A percentile compares a stretch with the other conserved stretches of the same genome.
phyloP scores from a whole-genome alignment of 2,797 vertebrate genomes.

The Gymnoscopelus braueri region DNA sequence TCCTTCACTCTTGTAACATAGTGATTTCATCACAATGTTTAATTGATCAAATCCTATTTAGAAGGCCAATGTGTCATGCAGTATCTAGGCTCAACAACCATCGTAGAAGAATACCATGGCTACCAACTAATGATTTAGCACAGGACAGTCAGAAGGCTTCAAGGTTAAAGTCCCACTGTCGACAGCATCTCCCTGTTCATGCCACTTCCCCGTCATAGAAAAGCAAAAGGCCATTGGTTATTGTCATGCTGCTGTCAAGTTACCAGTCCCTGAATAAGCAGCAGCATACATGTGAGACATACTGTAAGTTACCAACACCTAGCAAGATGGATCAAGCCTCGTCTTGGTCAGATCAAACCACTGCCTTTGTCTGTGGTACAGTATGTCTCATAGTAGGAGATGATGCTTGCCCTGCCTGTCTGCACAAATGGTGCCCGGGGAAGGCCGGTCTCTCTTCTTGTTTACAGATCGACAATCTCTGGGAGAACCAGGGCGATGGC shows the following conservation, averaged over 20 bases:
- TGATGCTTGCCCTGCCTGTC: slow-evolving; percentile 33
- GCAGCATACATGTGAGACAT: slow-evolving; percentile 5
- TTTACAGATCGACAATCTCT: slow-evolving; percentile 77
- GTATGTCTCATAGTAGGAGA: slow-evolving; percentile 31
- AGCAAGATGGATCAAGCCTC: slow-evolving; percentile 34
- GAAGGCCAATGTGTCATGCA: no score
- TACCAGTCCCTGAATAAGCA: slow-evolving; percentile 24
- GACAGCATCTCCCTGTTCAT: slow-evolving; percentile 9
- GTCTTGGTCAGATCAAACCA: slow-evolving; percentile 28
- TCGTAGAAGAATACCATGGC: no score
- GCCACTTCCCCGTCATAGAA: slow-evolving; percentile 33
- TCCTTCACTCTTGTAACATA: no score
- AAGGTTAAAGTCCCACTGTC: slow-evolving; percentile 13
- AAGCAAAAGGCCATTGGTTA: slow-evolving; percentile 36
- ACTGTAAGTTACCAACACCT: slow-evolving; percentile 50
- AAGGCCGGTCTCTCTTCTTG: slow-evolving; percentile 54
- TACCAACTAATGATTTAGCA: not conserved
- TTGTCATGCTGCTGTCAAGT: slow-evolving; percentile 22
- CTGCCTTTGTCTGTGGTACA: slow-evolving; percentile 7
- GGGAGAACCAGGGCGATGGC: slow-evolving; percentile 59
- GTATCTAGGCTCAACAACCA: no score
- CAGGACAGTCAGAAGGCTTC: slow-evolving; percentile 8
- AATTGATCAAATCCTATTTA: no score
- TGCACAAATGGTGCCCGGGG: slow-evolving; percentile 32
- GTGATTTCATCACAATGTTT: no score